Evolutionary conservation across 2,113 vertebrate genomes (phyloP).

Genomic region (Patagioenas fasciata): DNA sequence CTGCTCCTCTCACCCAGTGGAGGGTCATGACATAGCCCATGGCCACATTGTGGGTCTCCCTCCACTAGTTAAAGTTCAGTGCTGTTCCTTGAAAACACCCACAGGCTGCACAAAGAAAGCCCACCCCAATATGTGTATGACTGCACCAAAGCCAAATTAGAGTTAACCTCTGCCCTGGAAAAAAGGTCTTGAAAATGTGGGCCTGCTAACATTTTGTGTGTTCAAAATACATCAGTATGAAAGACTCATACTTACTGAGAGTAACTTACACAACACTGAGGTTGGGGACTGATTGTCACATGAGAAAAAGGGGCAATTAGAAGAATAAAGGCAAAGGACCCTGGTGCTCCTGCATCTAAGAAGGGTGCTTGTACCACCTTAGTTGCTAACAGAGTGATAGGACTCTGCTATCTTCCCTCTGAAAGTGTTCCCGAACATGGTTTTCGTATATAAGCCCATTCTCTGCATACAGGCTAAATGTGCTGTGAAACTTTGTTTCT

Average conservation of each 20-base stretch:
- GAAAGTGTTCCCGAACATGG: accelerated
- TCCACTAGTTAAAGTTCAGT: accelerated
- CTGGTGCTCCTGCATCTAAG: not conserved
- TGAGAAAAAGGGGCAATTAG: not conserved
- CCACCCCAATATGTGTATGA: accelerated
- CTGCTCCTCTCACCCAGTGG: accelerated
- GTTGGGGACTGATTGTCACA: too few relatives aligned
- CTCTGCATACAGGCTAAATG: not conserved
- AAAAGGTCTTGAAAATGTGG: not conserved
- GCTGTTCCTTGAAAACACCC: not conserved
- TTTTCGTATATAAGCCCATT: not conserved
- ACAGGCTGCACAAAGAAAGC: accelerated
- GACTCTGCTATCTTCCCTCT: not conserved
- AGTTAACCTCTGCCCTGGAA: too few relatives aligned
- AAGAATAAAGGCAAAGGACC: not conserved
- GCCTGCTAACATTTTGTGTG: not conserved
- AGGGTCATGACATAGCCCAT: accelerated
- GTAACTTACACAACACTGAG: too few relatives aligned
- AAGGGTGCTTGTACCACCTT: not conserved
- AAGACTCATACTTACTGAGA: not conserved
- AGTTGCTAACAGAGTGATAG: not conserved
- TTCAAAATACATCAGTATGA: not conserved
- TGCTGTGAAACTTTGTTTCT: not conserved
- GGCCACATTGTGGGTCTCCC: accelerated
- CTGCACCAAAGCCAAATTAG: not conserved